phyloP scores from a whole-genome alignment of 2,797 vertebrate species.

The Clarias platycephalus region DNA sequence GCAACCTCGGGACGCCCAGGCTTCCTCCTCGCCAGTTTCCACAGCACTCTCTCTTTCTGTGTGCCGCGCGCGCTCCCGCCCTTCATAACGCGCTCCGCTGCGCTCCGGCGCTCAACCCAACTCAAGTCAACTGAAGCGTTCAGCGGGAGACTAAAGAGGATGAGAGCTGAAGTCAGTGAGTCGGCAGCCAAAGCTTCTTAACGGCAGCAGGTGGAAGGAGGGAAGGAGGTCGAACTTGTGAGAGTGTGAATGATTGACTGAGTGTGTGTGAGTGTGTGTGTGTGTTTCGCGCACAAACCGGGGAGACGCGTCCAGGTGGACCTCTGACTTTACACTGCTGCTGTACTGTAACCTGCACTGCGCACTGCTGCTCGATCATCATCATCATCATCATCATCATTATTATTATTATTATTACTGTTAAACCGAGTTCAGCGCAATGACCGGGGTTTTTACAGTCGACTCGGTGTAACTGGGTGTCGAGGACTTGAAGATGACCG shows the following conservation, averaged over 20 bases:
- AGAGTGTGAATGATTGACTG: slow-evolving; percentile 28
- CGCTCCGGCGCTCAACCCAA: slow-evolving; percentile 9
- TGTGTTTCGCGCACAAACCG: not conserved
- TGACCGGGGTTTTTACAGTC: slow-evolving; percentile 18
- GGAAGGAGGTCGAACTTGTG: slow-evolving; percentile 41
- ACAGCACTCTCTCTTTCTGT: slow-evolving; percentile 42
- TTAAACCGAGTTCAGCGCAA: slow-evolving; percentile 5
- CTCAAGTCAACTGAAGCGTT: not conserved
- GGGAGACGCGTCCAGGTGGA: slow-evolving; percentile 31
- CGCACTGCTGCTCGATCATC: slow-evolving; percentile 23
- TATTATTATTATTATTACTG: not conserved
- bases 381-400: too few species aligned
- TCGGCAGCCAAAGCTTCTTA: slow-evolving; percentile 75
- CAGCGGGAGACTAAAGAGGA: slow-evolving; percentile 67
- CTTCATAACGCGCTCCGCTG: slow-evolving; percentile 20
- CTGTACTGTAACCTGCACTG: slow-evolving; percentile 37
- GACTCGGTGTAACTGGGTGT: not conserved
- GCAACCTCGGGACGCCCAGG: slow-evolving; percentile 1
- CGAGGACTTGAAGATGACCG: slow-evolving; percentile 42
- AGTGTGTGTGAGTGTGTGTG: not conserved
- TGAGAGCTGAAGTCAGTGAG: slow-evolving; percentile 76
- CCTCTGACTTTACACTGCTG: not conserved
- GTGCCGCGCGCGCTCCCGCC: slow-evolving; percentile 28
- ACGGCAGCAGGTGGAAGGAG: slow-evolving; percentile 65
- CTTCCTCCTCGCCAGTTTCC: slow-evolving; percentile 7